Evolutionary conservation across 1,140 invertebrate species (phyloP).

Genomic region (Pectinophora gossypiella): DNA sequence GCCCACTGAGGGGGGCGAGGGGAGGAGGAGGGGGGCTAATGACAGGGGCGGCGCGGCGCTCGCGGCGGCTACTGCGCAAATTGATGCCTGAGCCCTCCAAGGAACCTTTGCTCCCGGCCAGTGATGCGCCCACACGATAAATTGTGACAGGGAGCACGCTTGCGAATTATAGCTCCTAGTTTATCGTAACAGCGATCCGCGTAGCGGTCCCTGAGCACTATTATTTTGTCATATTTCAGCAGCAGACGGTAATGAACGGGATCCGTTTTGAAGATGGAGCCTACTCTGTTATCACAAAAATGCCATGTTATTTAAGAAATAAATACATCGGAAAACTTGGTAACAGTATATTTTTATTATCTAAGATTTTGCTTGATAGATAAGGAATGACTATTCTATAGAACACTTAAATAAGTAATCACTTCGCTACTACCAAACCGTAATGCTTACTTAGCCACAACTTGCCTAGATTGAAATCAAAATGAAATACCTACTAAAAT

Average conservation of each 20-base stretch:
- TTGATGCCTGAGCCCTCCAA: slow-evolving; percentile 67
- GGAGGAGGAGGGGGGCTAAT: slow-evolving; percentile 41
- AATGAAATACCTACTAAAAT: neutral
- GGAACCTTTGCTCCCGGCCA: slow-evolving; percentile 71
- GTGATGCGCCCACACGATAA: slow-evolving; percentile 61
- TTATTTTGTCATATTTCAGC: slow-evolving; percentile 3
- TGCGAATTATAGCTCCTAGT: slow-evolving; percentile 37
- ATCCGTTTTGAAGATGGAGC: too few relatives aligned
- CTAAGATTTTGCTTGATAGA: too few relatives aligned
- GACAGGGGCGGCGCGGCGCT: slow-evolving; percentile 67
- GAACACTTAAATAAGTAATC: too few relatives aligned
- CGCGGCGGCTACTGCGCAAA: slow-evolving; percentile 69
- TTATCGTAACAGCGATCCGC: slow-evolving; percentile 15
- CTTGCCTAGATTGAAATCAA: neutral
- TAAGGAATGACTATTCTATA: too few relatives aligned
- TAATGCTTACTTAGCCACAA: too few relatives aligned
- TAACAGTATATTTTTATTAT: too few relatives aligned
- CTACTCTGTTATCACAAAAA: too few relatives aligned
- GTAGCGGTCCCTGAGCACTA: neutral
- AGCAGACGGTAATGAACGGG: too few relatives aligned
- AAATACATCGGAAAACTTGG: too few relatives aligned
- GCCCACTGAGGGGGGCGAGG: slow-evolving; percentile 18
- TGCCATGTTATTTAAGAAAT: too few relatives aligned
- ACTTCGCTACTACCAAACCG: too few relatives aligned
- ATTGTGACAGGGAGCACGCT: slow-evolving; percentile 39